Evolutionary conservation across 2,888 invertebrate genomes (phyloP).

Genomic region (Drosophila trichaetosa): DNA sequence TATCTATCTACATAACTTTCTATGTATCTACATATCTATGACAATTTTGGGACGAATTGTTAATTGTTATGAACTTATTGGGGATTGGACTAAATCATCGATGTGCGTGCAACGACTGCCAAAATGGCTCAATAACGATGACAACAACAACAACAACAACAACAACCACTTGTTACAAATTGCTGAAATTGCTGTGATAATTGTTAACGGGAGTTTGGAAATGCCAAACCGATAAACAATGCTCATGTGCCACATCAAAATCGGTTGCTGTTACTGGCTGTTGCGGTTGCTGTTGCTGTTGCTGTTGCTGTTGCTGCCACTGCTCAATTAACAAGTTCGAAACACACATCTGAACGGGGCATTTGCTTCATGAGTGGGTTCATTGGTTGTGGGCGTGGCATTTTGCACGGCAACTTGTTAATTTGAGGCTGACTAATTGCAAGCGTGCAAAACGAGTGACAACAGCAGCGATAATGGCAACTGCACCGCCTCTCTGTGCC

Average conservation of each 20-base stretch:
- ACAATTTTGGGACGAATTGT: constrained; percentile 43
- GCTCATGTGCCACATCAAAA: constrained; percentile 28
- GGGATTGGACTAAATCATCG: constrained; percentile 44
- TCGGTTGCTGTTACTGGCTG: constrained; percentile 11
- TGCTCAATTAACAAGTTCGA: constrained; percentile 44
- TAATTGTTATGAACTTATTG: constrained; percentile 77
- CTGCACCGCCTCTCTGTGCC: constrained; percentile 17
- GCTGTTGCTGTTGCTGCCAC: background rate
- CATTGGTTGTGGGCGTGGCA: constrained; percentile 56
- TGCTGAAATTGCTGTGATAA: constrained; percentile 58
- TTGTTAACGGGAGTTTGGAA: constrained; percentile 53
- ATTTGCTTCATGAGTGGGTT: background rate
- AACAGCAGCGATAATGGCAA: constrained; percentile 36
- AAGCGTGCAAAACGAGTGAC: constrained; percentile 57
- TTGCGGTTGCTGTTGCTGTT: background rate
- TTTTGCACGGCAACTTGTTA: constrained; percentile 77
- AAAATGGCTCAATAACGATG: constrained; percentile 18
- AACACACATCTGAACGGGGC: constrained; percentile 2
- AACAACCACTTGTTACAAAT: constrained; percentile 5
- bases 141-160: constrained; percentile 36
- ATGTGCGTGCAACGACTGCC: constrained; percentile 61
- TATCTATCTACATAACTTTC: background rate
- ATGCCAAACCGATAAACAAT: constrained; percentile 37
- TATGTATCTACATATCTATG: constrained; percentile 25
- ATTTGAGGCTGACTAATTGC: constrained; percentile 78